Base-by-base conservation (phyloP, 2,888 invertebrate species). In the Heliconius sara region DNA sequence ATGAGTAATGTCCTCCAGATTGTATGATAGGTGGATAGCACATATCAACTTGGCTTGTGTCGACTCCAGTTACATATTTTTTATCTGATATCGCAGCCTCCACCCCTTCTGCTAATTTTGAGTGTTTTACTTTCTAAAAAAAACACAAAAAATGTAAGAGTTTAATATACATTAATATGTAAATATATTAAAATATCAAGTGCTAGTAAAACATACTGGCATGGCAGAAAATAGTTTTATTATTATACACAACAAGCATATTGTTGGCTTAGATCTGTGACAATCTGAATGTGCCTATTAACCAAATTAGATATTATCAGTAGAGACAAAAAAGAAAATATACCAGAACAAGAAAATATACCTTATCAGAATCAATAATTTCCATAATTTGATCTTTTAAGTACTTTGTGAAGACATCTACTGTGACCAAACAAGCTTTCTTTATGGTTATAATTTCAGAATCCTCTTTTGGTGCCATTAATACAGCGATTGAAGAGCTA, bases 11-110 rank as follows among this genome's bases (percentile, higher is more conserved):
- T n/a, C 99, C 99, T 13, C 99, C 99, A 60, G 99, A 99, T 91
- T 99, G 99, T 87, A 99, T 98, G 80, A 99, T 99, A 0, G 99
- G 98, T 0, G 99, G 99, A 91, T 99, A 99, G 89, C 99, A 99
- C 97, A 99, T 98, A 88, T 99, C 99, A 6, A 99, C 96, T 90
- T 99, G 97, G 43, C 97, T 96, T 5, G 97, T 96, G 92, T 99
- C 99, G 1, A 99, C 97, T 3, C 98, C 98, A 16, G 97, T 96
- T 3, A 99, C 98, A 92, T 99, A 99, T 93, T 99, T 99, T 89
- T 99, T 99, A 90, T 99, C 99, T n/a, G 97, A 97, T 86, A 99
- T 96, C 0, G 99, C 99, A 22, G 97, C 96, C 91, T 99, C 99
- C 1, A 99, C 98, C 16, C 99, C 99, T 92, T 99, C 99, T 0